Evolutionary conservation across 2,113 vertebrate species (phyloP).

Genomic region (Corapipo altera): DNA sequence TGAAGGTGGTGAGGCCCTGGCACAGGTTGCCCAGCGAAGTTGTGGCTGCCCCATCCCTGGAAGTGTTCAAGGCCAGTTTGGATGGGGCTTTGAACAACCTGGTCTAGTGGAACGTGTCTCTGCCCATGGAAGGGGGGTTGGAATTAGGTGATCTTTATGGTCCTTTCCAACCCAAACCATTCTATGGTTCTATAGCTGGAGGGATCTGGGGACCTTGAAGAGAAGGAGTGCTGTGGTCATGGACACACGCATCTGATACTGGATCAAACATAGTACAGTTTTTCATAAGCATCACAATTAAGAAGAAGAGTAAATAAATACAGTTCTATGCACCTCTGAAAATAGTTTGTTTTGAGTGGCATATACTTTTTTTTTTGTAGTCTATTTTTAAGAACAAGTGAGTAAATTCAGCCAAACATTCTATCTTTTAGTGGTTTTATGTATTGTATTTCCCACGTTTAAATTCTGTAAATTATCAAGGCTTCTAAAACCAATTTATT

Average conservation of each 20-base stretch:
- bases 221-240: background rate
- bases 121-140: background rate
- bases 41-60: background rate
- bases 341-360: background rate
- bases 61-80: background rate
- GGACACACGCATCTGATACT: accelerated
- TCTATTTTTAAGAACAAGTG: background rate
- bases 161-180: background rate
- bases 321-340: background rate
- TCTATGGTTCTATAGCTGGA: background rate
- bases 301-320: background rate
- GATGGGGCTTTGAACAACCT: background rate
- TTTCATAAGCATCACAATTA: background rate
- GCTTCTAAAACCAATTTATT: background rate
- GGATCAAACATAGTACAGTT: background rate
- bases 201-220: background rate
- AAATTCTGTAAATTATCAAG: background rate
- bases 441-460: background rate
- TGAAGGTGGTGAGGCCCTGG: background rate
- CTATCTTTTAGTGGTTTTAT: background rate
- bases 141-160: background rate
- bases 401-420: background rate
- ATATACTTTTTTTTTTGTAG: background rate
- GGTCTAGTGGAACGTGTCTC: background rate
- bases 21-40: background rate